A percentile compares a stretch with the other conserved stretches of the same genome.
Conservation (phyloP, 1,140 invertebrate genomes). For the Drosophila insularis region DNA sequence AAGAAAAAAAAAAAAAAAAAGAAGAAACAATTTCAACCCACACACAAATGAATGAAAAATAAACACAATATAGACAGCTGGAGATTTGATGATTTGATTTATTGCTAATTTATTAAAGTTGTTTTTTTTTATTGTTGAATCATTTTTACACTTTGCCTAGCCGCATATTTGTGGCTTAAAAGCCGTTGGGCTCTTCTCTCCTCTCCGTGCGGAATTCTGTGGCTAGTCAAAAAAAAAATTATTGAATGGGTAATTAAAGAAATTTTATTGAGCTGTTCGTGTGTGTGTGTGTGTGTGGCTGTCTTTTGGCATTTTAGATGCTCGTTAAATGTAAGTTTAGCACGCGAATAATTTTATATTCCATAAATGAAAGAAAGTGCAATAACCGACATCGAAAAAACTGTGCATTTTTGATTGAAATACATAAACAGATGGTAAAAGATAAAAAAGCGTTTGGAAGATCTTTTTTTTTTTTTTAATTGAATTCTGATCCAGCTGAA, state of each 20-base stretch:
- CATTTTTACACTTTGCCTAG: conserved; percentile 70
- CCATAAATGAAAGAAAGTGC: conserved; percentile 30
- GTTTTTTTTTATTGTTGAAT: conserved; percentile 62
- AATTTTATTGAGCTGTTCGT: conserved; percentile 48
- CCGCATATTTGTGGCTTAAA: conserved; percentile 29
- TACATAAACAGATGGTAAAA: neutral
- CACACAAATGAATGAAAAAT: conserved; percentile 43
- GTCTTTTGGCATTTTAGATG: conserved; percentile 54
- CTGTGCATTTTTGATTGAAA: conserved; percentile 4
- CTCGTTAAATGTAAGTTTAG: conserved; percentile 51
- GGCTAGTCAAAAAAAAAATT: conserved; percentile 46
- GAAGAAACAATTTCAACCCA: conserved; percentile 58
- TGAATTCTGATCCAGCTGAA: too few species aligned
- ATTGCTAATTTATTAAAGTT: conserved; percentile 73
- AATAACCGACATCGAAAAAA: neutral
- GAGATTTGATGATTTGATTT: conserved; percentile 62
- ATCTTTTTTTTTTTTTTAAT: too few species aligned
- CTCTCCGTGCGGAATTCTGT: conserved; percentile 56
- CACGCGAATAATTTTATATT: conserved; percentile 46
- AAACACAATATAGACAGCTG: conserved; percentile 59
- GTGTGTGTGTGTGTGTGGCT: too few species aligned
- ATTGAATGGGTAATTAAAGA: conserved; percentile 60
- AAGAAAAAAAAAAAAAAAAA: too few species aligned
- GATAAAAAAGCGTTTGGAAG: neutral
- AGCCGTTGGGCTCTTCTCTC: conserved; percentile 13